These are phyloP conservation scores for Lamprologus speciosus DNA, from an alignment of 2,113 vertebrate genomes.

Conservation along the genomic window DNA sequence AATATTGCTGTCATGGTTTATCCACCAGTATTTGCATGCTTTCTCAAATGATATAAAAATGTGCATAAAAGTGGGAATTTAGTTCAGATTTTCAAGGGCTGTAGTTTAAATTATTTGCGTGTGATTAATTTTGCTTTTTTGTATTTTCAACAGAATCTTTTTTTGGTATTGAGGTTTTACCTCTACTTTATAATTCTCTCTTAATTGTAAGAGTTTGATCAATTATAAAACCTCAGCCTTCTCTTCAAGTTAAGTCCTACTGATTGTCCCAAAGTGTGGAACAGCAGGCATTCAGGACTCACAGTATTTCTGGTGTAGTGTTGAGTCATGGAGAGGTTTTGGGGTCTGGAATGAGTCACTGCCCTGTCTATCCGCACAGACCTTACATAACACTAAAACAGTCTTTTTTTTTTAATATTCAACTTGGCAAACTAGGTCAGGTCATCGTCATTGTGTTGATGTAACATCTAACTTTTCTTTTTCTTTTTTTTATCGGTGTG, in stretches of 20 bases:
- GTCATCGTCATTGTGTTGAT: not conserved
- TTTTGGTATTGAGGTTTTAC: not conserved
- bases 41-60: not conserved
- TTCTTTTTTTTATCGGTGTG: not conserved
- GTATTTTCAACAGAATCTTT: not conserved
- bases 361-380: slow-evolving; percentile 11
- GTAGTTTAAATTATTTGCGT: not conserved
- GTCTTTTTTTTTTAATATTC: not conserved
- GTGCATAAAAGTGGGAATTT: not conserved
- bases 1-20: not conserved
- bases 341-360: slow-evolving; percentile 41
- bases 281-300: not conserved
- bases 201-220: not conserved
- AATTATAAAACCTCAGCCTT: not conserved
- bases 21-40: not conserved
- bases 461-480: not conserved
- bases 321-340: slow-evolving; percentile 52
- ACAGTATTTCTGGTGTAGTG: not conserved
- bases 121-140: not conserved
- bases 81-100: not conserved
- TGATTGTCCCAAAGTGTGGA: not conserved
- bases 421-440: slow-evolving; percentile 25
- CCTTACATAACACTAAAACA: slow-evolving; percentile 34
- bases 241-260: not conserved
- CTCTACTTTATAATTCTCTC: not conserved